A percentile compares a stretch with the other conserved stretches of the same genome.
Evolutionary conservation across 2,113 vertebrate genomes (phyloP).

Genomic region (Anser brachyrhynchus): DNA sequence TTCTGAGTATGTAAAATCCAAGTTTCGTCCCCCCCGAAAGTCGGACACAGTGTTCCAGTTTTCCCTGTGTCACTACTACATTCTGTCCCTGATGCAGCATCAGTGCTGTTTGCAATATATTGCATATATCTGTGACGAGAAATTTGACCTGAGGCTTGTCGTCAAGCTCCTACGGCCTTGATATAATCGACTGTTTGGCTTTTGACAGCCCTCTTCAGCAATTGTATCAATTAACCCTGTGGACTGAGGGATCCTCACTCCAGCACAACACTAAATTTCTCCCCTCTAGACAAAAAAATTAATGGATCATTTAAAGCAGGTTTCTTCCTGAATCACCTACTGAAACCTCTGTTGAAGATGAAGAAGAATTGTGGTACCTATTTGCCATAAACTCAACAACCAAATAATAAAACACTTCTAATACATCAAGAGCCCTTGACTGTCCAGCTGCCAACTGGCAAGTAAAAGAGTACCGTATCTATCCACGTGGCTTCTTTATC

Average conservation of each 20-base stretch:
- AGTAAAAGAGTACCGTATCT: not conserved
- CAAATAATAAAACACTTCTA: not conserved
- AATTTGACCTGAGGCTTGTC: not conserved
- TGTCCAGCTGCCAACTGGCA: not conserved
- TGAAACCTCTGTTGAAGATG: not conserved
- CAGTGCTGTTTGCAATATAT: not conserved
- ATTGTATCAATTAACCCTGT: not conserved
- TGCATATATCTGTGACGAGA: not conserved
- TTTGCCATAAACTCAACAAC: not conserved
- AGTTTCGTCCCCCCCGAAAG: not conserved
- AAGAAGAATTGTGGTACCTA: not conserved
- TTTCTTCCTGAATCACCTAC: conserved; percentile 5
- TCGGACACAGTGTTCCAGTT: not conserved
- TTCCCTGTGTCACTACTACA: not conserved
- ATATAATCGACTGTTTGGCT: not conserved
- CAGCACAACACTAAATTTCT: not conserved
- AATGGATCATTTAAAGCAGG: not conserved
- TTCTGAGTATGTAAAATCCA: not conserved
- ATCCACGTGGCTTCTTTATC: not conserved
- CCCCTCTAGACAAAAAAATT: not conserved
- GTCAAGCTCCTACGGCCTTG: not conserved
- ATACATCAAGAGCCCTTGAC: not conserved
- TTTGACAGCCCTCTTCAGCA: conserved; percentile 16
- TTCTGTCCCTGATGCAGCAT: not conserved
- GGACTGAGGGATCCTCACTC: not conserved